A percentile compares a stretch with the other conserved stretches of the same genome.
These are phyloP conservation scores for Pipistrellus nathusii DNA, from an alignment of 2,797 vertebrate species.

Conservation along the genomic window DNA sequence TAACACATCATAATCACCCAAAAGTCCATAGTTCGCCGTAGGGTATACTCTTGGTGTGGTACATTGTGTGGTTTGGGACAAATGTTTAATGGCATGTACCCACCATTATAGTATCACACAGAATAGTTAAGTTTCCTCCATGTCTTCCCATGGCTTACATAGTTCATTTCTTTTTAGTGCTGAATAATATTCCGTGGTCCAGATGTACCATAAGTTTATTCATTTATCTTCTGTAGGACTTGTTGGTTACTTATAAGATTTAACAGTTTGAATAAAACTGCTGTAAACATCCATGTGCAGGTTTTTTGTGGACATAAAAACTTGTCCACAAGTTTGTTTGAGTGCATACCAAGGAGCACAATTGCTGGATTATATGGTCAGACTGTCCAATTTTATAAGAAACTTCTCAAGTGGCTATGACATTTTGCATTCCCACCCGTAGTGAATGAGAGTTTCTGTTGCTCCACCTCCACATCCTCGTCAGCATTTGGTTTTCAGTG, in stretches of 20 bases:
- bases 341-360: background rate
- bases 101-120: background rate
- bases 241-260: background rate
- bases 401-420: background rate
- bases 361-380: background rate
- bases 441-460: background rate
- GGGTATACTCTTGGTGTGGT: background rate
- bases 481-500: background rate
- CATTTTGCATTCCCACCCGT: background rate
- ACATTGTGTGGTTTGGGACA: background rate
- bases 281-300: background rate
- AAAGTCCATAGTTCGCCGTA: background rate
- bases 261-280: background rate
- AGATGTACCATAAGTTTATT: background rate
- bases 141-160: conserved; percentile 14
- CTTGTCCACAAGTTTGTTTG: background rate
- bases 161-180: background rate
- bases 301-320: background rate
- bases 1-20: background rate
- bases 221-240: background rate
- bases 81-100: background rate
- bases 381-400: conserved; percentile 11
- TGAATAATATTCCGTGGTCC: background rate
- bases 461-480: background rate
- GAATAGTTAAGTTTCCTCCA: background rate